Percentiles rank a stretch among this genome's conserved stretches.
Evolutionary conservation across 2,797 vertebrate genomes (phyloP).

Genomic region (Diplodus puntazzo): DNA sequence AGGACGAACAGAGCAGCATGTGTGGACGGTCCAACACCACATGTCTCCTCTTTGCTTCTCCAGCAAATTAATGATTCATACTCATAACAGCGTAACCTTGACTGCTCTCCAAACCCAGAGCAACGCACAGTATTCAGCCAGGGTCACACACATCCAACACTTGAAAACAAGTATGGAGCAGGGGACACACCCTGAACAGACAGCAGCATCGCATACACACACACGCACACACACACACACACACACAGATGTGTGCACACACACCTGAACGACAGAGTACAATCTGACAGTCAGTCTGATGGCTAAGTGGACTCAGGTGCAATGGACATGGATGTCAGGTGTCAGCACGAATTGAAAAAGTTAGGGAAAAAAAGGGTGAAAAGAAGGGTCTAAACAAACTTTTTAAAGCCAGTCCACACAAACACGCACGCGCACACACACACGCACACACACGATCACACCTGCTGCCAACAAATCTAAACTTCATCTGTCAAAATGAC

Average conservation of each 20-base stretch:
- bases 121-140: slow-evolving; percentile 69
- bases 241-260: slow-evolving; percentile 32
- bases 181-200: slow-evolving; percentile 80
- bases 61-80: slow-evolving; percentile 81
- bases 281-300: slow-evolving; percentile 49
- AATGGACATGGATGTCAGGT: slow-evolving; percentile 5
- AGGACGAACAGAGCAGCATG: slow-evolving; percentile 32
- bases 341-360: not conserved
- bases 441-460: not conserved
- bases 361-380: not conserved
- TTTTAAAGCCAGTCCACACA: slow-evolving; percentile 16
- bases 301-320: slow-evolving; percentile 56
- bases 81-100: slow-evolving; percentile 79
- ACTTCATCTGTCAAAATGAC: slow-evolving; percentile 48
- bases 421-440: slow-evolving; percentile 1
- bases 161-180: slow-evolving; percentile 59
- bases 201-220: slow-evolving; percentile 36
- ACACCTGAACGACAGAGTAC: slow-evolving; percentile 49
- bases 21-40: slow-evolving; percentile 44
- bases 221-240: slow-evolving; percentile 26
- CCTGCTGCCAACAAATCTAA: slow-evolving; percentile 25
- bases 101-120: slow-evolving; percentile 68
- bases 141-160: slow-evolving; percentile 80
- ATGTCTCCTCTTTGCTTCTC: slow-evolving; percentile 46
- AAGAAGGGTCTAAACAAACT: slow-evolving; percentile 31